phyloP scores from a whole-genome alignment of 23 tunicate genomes.

The Styela clava region DNA sequence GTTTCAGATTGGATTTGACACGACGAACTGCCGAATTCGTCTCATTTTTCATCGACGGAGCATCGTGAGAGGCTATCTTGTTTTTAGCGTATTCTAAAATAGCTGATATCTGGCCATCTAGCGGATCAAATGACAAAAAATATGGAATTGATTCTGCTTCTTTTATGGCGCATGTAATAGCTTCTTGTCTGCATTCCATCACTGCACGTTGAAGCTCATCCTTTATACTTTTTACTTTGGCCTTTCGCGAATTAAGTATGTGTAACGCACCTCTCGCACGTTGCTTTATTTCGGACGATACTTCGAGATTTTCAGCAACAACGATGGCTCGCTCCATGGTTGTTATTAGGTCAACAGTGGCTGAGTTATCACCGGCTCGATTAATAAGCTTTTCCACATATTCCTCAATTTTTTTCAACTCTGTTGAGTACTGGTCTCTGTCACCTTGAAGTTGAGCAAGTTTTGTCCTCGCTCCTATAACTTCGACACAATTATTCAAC shows the following conservation, averaged over 20 bases:
- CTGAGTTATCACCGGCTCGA: not conserved
- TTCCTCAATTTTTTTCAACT: conserved; percentile 29
- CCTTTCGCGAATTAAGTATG: conserved; percentile 11
- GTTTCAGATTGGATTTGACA: conserved; percentile 30
- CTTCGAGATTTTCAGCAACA: conserved; percentile 12
- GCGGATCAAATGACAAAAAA: conserved; percentile 31
- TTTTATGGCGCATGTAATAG: conserved; percentile 39
- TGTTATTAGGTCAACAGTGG: conserved; percentile 19
- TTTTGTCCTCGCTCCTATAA: conserved; percentile 19
- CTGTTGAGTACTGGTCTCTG: not conserved
- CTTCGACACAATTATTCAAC: conserved; percentile 17
- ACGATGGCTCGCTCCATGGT: conserved; percentile 16
- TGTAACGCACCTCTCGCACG: conserved; percentile 7
- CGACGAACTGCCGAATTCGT: not conserved
- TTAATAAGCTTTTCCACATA: conserved; percentile 12
- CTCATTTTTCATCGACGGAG: not conserved
- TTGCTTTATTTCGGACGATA: not conserved
- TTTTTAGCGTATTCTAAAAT: conserved; percentile 29
- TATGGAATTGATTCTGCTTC: conserved; percentile 37
- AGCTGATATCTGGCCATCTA: conserved; percentile 29
- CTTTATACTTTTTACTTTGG: conserved; percentile 15
- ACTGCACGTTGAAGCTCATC: conserved; percentile 41
- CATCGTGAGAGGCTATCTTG: conserved; percentile 12
- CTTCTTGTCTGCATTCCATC: conserved; percentile 29
- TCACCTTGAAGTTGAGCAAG: conserved; percentile 1